Evolutionary conservation across 2,888 invertebrate species (phyloP), one percentile per base, ranked within the genome.

Genomic region (Chironomus riparius): DNA sequence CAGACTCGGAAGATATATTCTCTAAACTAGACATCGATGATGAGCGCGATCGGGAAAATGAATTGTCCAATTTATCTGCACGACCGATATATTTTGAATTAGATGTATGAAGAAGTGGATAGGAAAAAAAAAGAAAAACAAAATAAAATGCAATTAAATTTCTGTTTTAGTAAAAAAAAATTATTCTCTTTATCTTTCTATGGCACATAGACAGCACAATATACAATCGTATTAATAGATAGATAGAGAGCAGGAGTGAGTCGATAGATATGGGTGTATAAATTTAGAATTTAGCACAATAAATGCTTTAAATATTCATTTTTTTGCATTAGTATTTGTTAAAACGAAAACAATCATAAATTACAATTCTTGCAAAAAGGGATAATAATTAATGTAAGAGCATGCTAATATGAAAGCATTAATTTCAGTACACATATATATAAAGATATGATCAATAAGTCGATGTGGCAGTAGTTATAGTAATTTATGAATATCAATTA

Each of bases 11-110:
- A 82, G 93, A 92, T 86, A 97, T 95, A 88, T 97, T 97, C 87
- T 98, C 97, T 83, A 98, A 88, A 85, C 97, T 97, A 82, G 97
- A 97, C 92, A 97, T 97, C 85, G 95, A 96, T 85, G 97, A 97
- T 85, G 96, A 97, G 82, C 97, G 90, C 80, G 97, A 98, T 84
- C 97, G 90, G 81, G 96, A 96, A 87, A 97, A 97, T 81, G 95
- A 93, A 85, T 92, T 94, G 88, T 97, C 97, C 89, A 95, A 88
- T 88, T 96, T 96, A 88, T 97, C 97, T 97, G 89, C 87, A 86
- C 92, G 91, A 86, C 90, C 91, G 87, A 79, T 79, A 83, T 56
- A n/a, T n/a, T 56, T 56, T 2, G 56, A 38, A 38, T 38, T 38
- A 38, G 38, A 38, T 38, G 38, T 38, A 38, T 38, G 38, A 38